Evolutionary conservation across 1,140 invertebrate species (phyloP).

Genomic region (Ganaspis sp.): DNA sequence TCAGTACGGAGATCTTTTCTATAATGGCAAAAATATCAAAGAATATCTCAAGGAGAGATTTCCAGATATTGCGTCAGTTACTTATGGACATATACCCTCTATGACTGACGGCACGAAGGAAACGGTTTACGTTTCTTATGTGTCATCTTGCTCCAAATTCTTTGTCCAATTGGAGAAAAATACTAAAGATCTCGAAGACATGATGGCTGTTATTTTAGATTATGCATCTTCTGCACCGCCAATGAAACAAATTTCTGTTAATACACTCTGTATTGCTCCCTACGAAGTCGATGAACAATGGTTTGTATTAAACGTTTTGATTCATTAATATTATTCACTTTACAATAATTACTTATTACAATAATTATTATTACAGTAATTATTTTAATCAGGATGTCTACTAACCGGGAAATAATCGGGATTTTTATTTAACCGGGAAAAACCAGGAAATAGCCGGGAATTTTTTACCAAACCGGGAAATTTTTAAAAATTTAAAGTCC

Average conservation of each 20-base stretch:
- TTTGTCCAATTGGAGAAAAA: constrained; percentile 82
- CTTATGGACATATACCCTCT: constrained; percentile 18
- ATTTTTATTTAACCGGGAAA: too few relatives aligned
- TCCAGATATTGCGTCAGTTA: constrained; percentile 39
- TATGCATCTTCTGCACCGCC: constrained; percentile 59
- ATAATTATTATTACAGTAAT: too few relatives aligned
- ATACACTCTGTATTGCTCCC: constrained; percentile 83
- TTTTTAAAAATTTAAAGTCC: too few relatives aligned
- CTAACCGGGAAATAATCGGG: too few relatives aligned
- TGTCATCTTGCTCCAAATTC: constrained; percentile 83
- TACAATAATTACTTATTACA: constrained; percentile 23
- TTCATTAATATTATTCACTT: constrained; percentile 35
- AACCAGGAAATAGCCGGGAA: too few relatives aligned
- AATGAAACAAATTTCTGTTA: constrained; percentile 75
- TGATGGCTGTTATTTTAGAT: constrained; percentile 53
- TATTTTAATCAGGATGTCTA: too few relatives aligned
- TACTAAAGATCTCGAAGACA: constrained; percentile 74
- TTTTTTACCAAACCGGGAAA: too few relatives aligned
- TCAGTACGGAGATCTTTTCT: constrained; percentile 83
- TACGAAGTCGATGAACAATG: constrained; percentile 83
- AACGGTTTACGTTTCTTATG: constrained; percentile 82
- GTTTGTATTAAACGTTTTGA: constrained; percentile 79
- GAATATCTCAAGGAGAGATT: constrained; percentile 76
- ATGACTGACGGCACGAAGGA: constrained; percentile 68
- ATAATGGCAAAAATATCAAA: constrained; percentile 78